Evolutionary conservation across 1,140 invertebrate species (phyloP).

Genomic region (Drosophila ironensis): DNA sequence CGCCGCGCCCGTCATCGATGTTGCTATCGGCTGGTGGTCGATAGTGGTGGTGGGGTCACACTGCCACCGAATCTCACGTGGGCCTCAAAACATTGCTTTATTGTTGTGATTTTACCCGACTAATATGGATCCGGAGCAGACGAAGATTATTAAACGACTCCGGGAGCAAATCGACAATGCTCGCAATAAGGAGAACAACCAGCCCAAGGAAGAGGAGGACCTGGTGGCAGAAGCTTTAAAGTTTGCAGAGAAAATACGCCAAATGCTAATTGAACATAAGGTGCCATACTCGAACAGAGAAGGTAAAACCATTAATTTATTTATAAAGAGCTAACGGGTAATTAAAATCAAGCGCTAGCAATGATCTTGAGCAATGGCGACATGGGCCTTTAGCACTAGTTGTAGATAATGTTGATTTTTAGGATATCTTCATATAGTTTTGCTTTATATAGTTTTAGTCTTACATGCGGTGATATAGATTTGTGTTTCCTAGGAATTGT

Average conservation of each 20-base stretch:
- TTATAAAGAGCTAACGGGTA: no score
- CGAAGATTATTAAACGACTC: constrained; percentile 15
- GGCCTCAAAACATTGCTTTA: constrained; percentile 8
- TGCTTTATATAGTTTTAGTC: no score
- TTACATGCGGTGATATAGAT: no score
- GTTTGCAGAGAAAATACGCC: constrained; percentile 11
- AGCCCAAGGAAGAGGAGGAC: constrained; percentile 7
- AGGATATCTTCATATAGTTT: no score
- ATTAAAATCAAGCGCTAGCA: no score
- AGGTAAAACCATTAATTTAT: constrained; percentile 15
- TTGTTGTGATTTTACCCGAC: constrained; percentile 3
- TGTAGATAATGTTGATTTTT: no score
- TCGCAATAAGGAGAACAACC: background rate
- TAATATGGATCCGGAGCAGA: constrained; percentile 28
- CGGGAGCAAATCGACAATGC: constrained; percentile 28
- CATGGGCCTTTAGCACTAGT: no score
- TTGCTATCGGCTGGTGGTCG: no score
- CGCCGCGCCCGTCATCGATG: no score
- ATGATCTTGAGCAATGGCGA: no score
- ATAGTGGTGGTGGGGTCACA: no score
- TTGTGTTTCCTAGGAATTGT: no score
- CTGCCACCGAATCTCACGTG: constrained; percentile 45
- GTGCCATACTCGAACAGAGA: constrained; percentile 56
- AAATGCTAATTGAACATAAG: constrained; percentile 42
- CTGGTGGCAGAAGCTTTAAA: background rate